Evolutionary conservation across 2,888 invertebrate genomes (phyloP), one percentile per base, ranked within the genome.

Genomic region (Smittia sp.): DNA sequence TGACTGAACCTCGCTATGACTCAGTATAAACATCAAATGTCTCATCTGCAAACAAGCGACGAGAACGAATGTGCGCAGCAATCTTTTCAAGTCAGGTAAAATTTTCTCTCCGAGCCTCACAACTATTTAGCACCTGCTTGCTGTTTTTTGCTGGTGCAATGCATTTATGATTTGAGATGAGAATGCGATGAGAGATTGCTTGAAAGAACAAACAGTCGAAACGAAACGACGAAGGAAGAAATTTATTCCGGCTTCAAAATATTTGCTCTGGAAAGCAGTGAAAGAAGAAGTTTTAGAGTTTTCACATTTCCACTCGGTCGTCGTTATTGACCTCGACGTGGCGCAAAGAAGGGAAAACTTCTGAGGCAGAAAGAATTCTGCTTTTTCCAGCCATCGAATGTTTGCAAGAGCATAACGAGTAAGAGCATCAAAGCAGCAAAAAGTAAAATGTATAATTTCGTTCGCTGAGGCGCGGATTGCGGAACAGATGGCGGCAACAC

Each of bases 341-440:
- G 4, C 52, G 6, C 4, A 52, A 11, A 2, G 46, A 32, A 32
- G 25, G 32, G 18, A 65, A 24, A 65, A 65, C 9, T 32, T 65
- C 38, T 46, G 67, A 41, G 46, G 46, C 46, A 25, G n/a, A 32
- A 39, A 41, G n/a, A 67, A 4, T 67, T 65, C 25, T 32, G 11
- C 24, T 41, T 67, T 67, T 67, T 41, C 39, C 46, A 67, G 4
- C 66, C 66, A 66, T 32, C 66, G 66, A 18, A 66, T 67, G 67
- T 20, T 46, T 67, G 67, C 7, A 67, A 32, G 67, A 67, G 67
- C 67, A 67, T 39, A 67, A 67, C 67, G 67, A 58, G 22, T 13
- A 9, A 66, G 39, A 66, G 66, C 66, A 66, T 66, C 66, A 66
- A 66, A 66, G 38, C 66, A 66, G 32, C 20, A 66, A 66, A 38